Conservation (phyloP, 2,797 vertebrate genomes). For the Clamator glandarius region DNA sequence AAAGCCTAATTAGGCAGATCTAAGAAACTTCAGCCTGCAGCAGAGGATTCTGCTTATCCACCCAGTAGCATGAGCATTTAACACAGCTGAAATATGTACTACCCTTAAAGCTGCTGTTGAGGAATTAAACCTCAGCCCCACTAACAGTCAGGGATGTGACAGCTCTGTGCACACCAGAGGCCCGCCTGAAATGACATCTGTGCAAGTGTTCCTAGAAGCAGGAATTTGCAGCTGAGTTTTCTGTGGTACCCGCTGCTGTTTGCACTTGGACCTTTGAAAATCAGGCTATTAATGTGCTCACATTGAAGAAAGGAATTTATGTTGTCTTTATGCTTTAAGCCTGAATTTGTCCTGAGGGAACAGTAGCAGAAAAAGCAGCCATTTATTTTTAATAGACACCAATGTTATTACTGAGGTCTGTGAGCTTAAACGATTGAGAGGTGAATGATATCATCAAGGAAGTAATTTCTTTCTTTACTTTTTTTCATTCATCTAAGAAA, state of each 20-base stretch:
- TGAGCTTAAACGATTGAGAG: slow-evolving; percentile 62
- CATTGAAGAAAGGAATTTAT: slow-evolving; percentile 14
- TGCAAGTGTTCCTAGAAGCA: not conserved
- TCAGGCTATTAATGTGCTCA: not conserved
- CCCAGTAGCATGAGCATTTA: not conserved
- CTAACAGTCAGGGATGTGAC: not conserved
- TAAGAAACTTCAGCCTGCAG: not conserved
- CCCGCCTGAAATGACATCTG: slow-evolving; percentile 2
- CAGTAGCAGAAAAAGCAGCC: slow-evolving; percentile 65
- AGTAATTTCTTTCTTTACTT: slow-evolving; percentile 21
- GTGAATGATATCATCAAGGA: slow-evolving; percentile 48
- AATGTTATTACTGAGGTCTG: slow-evolving; percentile 18
- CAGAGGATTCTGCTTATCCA: not conserved
- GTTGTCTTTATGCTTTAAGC: slow-evolving; percentile 45
- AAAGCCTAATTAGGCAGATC: not conserved
- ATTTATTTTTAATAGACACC: slow-evolving; percentile 65
- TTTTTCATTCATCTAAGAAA: not conserved
- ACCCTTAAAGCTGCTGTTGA: not conserved
- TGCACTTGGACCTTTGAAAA: slow-evolving; percentile 33
- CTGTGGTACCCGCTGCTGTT: not conserved
- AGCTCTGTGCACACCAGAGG: not conserved
- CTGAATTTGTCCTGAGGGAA: slow-evolving; percentile 55
- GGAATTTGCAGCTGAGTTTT: slow-evolving; percentile 44
- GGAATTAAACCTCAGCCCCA: not conserved
- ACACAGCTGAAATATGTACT: not conserved